Evolutionary conservation across 2,888 invertebrate species (phyloP).

Genomic region (Tolmerus cingulatus): DNA sequence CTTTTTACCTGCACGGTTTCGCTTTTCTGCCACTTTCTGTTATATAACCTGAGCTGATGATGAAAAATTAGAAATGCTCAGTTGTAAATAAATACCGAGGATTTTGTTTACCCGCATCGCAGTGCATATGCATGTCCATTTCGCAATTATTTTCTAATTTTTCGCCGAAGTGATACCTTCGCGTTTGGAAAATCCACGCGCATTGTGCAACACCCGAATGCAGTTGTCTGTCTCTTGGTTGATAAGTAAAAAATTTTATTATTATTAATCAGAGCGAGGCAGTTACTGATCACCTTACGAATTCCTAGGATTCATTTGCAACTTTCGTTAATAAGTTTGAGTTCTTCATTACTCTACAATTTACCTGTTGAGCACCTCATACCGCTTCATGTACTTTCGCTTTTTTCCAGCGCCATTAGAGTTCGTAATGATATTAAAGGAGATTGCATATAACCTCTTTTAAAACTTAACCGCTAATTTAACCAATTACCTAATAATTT

Average conservation of each 20-base stretch:
- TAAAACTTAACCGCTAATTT: not conserved
- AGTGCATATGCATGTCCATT: not conserved
- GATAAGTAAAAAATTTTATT: not conserved
- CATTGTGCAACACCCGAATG: not conserved
- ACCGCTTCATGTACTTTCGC: not conserved
- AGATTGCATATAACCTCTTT: not conserved
- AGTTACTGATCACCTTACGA: not conserved
- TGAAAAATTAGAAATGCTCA: slow-evolving; percentile 12
- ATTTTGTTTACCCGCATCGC: not conserved
- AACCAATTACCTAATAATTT: not conserved
- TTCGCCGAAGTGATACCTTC: not conserved
- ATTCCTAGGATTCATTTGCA: not conserved
- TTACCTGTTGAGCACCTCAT: not conserved
- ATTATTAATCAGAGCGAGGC: not conserved
- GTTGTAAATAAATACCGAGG: not conserved
- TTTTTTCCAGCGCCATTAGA: not conserved
- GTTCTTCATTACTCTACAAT: not conserved
- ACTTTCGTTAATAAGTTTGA: not conserved
- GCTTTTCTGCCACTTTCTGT: not conserved
- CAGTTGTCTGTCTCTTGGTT: not conserved
- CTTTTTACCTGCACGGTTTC: not conserved
- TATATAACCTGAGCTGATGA: not conserved
- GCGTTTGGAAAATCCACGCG: not conserved
- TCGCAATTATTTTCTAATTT: slow-evolving; percentile 11
- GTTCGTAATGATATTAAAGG: not conserved